Percentiles rank a stretch among this genome's conserved stretches.
phyloP scores from a whole-genome alignment of 2,113 vertebrate species.

The Seriola rivoliana region DNA sequence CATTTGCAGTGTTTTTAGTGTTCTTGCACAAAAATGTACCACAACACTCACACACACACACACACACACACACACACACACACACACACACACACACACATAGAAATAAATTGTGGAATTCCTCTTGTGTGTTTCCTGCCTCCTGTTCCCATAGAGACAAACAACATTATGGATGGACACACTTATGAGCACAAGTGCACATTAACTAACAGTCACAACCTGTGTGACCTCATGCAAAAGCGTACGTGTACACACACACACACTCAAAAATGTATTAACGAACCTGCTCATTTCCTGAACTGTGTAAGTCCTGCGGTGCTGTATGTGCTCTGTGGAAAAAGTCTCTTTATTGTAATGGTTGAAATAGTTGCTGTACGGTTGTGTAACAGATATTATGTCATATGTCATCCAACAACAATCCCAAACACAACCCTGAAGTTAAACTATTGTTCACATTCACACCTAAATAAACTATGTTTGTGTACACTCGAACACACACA shows the following conservation, averaged over 20 bases:
- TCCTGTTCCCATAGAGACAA: constrained; percentile 53
- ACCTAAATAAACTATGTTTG: constrained; percentile 15
- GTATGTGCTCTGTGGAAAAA: constrained; percentile 5
- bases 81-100: constrained; percentile 12
- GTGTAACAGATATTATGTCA: background rate
- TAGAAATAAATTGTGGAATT: constrained; percentile 20
- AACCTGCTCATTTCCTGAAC: background rate
- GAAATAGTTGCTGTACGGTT: constrained; percentile 2
- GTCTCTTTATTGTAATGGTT: constrained; percentile 2
- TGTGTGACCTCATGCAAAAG: constrained; percentile 36
- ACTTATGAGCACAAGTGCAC: constrained; percentile 39
- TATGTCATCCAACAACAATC: constrained; percentile 26
- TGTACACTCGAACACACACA: constrained; percentile 13
- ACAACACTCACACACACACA: constrained; percentile 16
- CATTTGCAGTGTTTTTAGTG: background rate
- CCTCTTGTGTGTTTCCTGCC: constrained; percentile 45
- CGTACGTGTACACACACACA: constrained; percentile 5
- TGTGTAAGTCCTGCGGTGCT: background rate
- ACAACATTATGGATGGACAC: constrained; percentile 43
- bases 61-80: constrained; percentile 21
- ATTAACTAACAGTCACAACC: constrained; percentile 9
- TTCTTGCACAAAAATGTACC: background rate
- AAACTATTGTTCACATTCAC: constrained; percentile 8
- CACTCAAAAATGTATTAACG: background rate
- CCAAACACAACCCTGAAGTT: constrained; percentile 10